Conservation (phyloP, 2,113 vertebrate genomes). For the Alethe castanea region DNA sequence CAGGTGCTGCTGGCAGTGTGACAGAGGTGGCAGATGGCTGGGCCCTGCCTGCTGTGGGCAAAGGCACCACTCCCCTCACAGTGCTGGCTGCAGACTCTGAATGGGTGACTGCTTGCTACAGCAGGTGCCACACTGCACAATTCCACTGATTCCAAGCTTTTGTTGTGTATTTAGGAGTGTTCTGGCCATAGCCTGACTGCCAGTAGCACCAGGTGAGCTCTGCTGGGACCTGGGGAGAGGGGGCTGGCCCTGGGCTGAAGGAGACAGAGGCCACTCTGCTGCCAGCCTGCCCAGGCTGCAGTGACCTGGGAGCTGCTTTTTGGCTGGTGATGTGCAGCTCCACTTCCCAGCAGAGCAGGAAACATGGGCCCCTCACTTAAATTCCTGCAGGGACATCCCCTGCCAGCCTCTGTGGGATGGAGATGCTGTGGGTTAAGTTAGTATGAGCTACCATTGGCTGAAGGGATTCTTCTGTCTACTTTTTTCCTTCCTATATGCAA, state of each 20-base stretch:
- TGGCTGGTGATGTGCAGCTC: not conserved
- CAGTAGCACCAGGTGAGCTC: not conserved
- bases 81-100: not conserved
- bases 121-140: not conserved
- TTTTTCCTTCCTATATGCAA: not conserved
- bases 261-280: not conserved
- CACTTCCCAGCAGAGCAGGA: not conserved
- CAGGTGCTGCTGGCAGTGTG: not conserved
- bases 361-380: not conserved
- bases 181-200: not conserved
- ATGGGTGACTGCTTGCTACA: not conserved
- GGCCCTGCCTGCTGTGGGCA: not conserved
- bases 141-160: not conserved
- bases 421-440: not conserved
- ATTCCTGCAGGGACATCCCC: not conserved
- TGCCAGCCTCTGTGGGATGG: not conserved
- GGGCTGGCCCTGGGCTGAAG: fast-evolving
- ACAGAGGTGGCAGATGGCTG: not conserved
- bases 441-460: not conserved
- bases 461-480: not conserved
- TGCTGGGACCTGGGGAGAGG: not conserved
- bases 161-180: not conserved
- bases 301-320: not conserved
- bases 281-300: not conserved
- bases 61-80: not conserved